Base-by-base conservation (phyloP, 2,113 vertebrate species). In the Ranitomeya variabilis region DNA sequence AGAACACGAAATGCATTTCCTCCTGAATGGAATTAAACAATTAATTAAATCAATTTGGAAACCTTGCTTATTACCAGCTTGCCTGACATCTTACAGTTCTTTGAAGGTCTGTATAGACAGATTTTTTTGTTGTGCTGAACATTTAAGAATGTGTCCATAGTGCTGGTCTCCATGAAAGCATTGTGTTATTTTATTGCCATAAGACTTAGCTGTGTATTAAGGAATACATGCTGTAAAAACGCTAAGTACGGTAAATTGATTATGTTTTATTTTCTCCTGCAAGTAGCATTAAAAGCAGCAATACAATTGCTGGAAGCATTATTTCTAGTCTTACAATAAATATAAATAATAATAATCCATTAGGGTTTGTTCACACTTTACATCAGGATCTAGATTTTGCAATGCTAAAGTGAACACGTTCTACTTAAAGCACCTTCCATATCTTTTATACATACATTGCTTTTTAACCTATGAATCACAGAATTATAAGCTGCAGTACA, bases 1-100 rank as follows among this genome's bases (percentile, higher is more conserved):
- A 67, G 64, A 60, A 84, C 67, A 89, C 77, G 81, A 84, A 89
- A 84, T 89, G 71, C 73, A 84, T 89, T 88, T 89, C 71, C 67
- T 84, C 62, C 51, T 84, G 81, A 26, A 76, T 76, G 9, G 57
- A 89, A 89, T 78, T 89, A 67, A 84, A 78, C 81, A 84, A 84
- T 89, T 89, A 83, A 79, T 89, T 18, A 76, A 89, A 84, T 84
- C 81, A 67, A 60, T 84, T 83, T 67, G 69, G 57, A 78, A 60
- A 21, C 81, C n/a, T 66, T 78, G 45, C 71, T 45, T 79, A 78
- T 77, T 84, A 89, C 73, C 59, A 84, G 52, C 76, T 78, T 78
- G 57, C 23, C 37, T 83, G 80, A 57, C 81, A 23, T 84, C 76
- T 52, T 74, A 23, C 21, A 76, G n/a, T 55, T 62, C 21, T 88